A percentile compares a stretch with the other conserved stretches of the same genome.
phyloP scores from a whole-genome alignment of 1,140 invertebrate species.

The Diorhabda sublineata region DNA sequence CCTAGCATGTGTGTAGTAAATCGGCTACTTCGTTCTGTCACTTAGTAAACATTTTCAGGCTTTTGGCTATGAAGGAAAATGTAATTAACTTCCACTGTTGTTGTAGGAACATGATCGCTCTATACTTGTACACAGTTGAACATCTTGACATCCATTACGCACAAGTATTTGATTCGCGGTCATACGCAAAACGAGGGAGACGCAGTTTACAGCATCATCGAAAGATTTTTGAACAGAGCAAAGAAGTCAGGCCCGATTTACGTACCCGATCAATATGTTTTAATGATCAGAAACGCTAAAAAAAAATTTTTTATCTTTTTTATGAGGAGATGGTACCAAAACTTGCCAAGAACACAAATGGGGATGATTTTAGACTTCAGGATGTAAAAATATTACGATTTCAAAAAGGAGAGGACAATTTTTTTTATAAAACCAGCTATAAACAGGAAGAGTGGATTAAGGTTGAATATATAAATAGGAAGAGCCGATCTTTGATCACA shows the following conservation, averaged over 20 bases:
- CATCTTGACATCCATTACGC: constrained; percentile 30
- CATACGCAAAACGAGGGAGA: constrained; percentile 47
- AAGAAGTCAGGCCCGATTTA: constrained; percentile 37
- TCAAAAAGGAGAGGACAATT: no score
- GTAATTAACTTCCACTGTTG: no score
- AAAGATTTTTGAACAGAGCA: constrained; percentile 39
- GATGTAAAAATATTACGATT: constrained; percentile 4
- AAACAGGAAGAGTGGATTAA: no score
- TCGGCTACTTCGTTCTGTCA: no score
- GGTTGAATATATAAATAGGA: no score
- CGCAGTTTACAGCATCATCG: constrained; percentile 43
- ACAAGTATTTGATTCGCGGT: constrained; percentile 41
- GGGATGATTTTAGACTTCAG: constrained; percentile 11
- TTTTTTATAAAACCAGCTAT: no score
- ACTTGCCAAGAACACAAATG: constrained; percentile 5
- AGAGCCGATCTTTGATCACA: no score
- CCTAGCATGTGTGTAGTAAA: no score
- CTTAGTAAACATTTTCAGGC: no score
- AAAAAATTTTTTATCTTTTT: constrained; percentile 13
- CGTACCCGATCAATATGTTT: constrained; percentile 1
- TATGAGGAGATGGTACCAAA: constrained; percentile 4
- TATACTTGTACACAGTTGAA: background rate
- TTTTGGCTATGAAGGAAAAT: no score
- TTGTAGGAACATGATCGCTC: no score
- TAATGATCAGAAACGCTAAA: constrained; percentile 33